Evolutionary conservation across 2,888 invertebrate species (phyloP), one percentile per base, ranked within the genome.

Genomic region (Sepioteuthis lessoniana): DNA sequence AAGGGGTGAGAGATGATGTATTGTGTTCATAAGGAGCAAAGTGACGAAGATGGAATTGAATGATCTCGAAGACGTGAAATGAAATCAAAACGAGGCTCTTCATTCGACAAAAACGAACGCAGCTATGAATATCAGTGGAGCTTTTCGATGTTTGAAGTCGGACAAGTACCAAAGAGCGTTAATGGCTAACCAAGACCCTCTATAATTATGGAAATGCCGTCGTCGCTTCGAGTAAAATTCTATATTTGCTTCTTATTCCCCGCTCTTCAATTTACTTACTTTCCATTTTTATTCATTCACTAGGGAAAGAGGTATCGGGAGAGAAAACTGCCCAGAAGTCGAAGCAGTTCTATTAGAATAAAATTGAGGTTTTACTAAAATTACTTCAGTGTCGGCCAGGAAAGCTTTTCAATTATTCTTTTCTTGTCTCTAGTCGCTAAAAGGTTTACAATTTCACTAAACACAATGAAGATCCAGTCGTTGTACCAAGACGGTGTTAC

Each of bases 361-460:
- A 76, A 76, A 76, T 35, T 16, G 76, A 76, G 76, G n/a, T 76
- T 76, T n/a, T 35, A 76, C 76, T 76, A 76, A 76, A 76, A n/a
- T n/a, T 76, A 76, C 76, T 76, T 1, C 8, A 60, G n/a, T 76
- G 3, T 76, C n/a, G n/a, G 76, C 3, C 35, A n/a, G n/a, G 35
- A 76, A 76, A 76, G 76, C 76, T 76, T 76, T 76, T n/a, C 76
- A 76, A 76, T 76, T 76, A 76, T 76, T 35, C 35, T n/a, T 76
- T 35, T 76, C 76, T n/a, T n/a, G n/a, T 76, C 76, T n/a, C 28
- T 4, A 76, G 1, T 76, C 76, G 35, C 76, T 76, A 76, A 35
- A 76, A 76, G 76, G 16, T 35, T 35, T n/a, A 28, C n/a, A 5
- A 4, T 76, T 76, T 76, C n/a, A 35, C 19, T 76, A 1, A n/a